Evolutionary conservation across 2,888 invertebrate genomes (phyloP), one percentile per base, ranked within the genome.

Genomic region (Listrodromus nycthemerus): DNA sequence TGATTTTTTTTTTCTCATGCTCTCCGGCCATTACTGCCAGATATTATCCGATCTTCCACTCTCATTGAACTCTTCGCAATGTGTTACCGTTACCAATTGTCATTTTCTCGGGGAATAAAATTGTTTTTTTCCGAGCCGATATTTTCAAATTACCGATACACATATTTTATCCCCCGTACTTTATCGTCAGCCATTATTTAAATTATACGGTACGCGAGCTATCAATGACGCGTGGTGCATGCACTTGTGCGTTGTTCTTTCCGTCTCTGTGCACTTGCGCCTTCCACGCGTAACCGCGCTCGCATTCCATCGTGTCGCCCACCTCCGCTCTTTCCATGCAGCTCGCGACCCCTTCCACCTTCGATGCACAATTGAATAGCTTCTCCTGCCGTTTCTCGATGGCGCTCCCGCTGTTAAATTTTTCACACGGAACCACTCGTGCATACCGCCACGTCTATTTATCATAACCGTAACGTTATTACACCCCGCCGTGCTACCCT

Each of bases 381-480:
- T 10, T 8, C 24, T 21, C 21, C 24, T 24, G 55, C 21, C 21
- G 55, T 24, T 45, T 4, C 27, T 58, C 8, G 71, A 19, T 61
- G 41, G 45, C 58, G 0, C 8, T 45, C 27, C 19, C 37, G 45
- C 27, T 48, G 27, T 45, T 61, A 61, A 27, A 73, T 73, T 61
- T 48, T 61, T 27, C 27, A 73, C 61, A 19, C 30, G 30, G 16
- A 73, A 73, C 61, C 61, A 13, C 58, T 61, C 61, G 61, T 8
- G 45, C 27, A 58, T 21, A 58, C 41, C 61, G 50, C 30, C 55
- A 71, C 48, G 37, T 69, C 45, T 41, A 30, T 81, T 69, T 37
- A 45, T 76, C 48, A 50, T 52, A 80, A 65, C 10, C 30, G 41
- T 74, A 67, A 76, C 70, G 48, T 48, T 5, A 58, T 19, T 52